phyloP scores from a whole-genome alignment of 2,797 vertebrate species.

The Cossypha caffra region DNA sequence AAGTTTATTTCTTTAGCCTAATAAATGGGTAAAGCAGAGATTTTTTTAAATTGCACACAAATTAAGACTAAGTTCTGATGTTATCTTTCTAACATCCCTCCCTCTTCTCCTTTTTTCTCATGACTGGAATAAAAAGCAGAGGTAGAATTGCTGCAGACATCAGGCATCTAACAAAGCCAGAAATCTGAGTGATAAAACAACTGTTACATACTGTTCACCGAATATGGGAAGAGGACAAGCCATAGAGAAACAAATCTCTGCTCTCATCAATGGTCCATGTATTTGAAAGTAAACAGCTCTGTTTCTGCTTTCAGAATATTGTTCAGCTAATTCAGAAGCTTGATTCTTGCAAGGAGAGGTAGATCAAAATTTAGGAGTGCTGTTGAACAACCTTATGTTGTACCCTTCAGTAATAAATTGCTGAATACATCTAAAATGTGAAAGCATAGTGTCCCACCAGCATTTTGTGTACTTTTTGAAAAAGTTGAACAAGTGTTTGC shows the following conservation, averaged over 20 bases:
- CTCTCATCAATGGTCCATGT: background rate
- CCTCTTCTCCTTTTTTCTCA: background rate
- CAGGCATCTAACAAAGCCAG: background rate
- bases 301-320: background rate
- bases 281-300: background rate
- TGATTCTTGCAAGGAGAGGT: background rate
- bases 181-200: background rate
- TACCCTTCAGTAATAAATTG: background rate
- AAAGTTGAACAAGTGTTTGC: background rate
- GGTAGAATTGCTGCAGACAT: background rate
- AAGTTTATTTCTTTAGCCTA: background rate
- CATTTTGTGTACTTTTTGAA: background rate
- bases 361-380: background rate
- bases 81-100: background rate
- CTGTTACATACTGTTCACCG: background rate
- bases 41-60: background rate
- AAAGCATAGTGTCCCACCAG: background rate
- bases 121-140: background rate
- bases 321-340: background rate
- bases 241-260: background rate
- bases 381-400: background rate
- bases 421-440: background rate
- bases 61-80: background rate
- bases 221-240: background rate
- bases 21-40: background rate